These are phyloP conservation scores for Garrulus glandarius DNA, from an alignment of 2,797 vertebrate species.

Conservation along the genomic window DNA sequence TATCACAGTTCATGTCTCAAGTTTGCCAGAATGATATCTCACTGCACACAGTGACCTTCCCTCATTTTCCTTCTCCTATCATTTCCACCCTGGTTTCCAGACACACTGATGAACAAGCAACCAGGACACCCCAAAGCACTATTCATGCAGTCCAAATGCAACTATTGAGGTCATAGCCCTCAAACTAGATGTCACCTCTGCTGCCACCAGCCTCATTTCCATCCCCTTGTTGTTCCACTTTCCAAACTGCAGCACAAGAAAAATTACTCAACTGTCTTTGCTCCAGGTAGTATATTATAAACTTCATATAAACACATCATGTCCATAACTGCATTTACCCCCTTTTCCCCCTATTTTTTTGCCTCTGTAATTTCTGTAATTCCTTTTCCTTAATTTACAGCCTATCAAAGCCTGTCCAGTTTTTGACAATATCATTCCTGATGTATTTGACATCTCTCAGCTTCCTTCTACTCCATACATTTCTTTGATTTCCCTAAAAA, in stretches of 20 bases:
- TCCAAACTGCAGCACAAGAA: background rate
- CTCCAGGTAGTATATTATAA: background rate
- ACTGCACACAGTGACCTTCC: background rate
- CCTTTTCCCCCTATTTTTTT: fast-evolving
- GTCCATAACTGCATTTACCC: background rate
- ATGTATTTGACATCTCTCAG: background rate
- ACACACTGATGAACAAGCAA: background rate
- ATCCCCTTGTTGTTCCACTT: background rate
- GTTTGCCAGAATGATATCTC: background rate
- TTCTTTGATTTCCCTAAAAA: background rate
- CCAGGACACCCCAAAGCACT: background rate
- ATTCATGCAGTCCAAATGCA: background rate
- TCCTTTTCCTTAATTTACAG: background rate
- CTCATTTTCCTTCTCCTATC: background rate
- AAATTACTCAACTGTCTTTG: background rate
- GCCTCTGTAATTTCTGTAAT: background rate
- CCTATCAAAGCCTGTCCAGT: background rate
- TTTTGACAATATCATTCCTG: background rate
- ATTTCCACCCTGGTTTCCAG: background rate
- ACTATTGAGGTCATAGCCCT: background rate
- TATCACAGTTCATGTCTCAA: background rate
- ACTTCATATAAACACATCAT: background rate
- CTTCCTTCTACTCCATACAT: background rate
- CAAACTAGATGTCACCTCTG: background rate
- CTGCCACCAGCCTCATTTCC: background rate